A percentile compares a stretch with the other conserved stretches of the same genome.
Evolutionary conservation across 37 sponge, comb jelly and placozoan genomes (phyloP).

Genomic region (Diacarnus erythraeanus): DNA sequence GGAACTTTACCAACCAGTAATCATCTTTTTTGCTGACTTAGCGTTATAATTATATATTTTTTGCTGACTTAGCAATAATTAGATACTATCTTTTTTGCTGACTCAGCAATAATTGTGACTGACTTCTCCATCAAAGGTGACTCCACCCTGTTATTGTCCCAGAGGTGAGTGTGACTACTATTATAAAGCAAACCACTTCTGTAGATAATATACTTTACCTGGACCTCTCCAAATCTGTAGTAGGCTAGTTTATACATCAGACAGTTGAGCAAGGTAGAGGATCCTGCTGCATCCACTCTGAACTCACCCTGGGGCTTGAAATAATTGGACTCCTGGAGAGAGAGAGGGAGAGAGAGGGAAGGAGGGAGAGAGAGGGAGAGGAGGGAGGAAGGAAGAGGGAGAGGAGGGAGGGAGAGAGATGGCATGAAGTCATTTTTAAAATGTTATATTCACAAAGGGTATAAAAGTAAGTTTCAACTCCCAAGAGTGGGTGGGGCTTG

Average conservation of each 20-base stretch:
- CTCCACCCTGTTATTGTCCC: too few relatives aligned
- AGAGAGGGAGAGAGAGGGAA: background rate
- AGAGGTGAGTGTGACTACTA: too few relatives aligned
- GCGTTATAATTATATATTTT: too few relatives aligned
- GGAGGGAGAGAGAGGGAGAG: background rate
- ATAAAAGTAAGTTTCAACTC: background rate
- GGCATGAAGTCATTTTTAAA: background rate
- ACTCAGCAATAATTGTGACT: too few relatives aligned
- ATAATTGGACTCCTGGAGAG: conserved; percentile 81
- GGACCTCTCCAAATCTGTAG: conserved; percentile 94
- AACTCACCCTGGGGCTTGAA: conserved; percentile 97
- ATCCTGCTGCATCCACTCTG: conserved; percentile 88
- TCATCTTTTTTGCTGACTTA: too few relatives aligned
- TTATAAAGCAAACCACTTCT: too few relatives aligned
- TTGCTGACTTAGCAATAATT: too few relatives aligned
- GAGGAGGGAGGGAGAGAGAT: background rate
- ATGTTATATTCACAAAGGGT: too few relatives aligned
- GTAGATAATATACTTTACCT: conserved; percentile 73
- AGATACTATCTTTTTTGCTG: too few relatives aligned
- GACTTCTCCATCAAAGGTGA: too few relatives aligned
- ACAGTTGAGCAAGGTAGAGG: conserved; percentile 91
- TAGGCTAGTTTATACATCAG: conserved; percentile 99
- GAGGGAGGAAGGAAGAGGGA: background rate
- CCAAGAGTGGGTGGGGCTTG: background rate
- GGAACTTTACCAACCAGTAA: too few relatives aligned